These are phyloP conservation scores for Carduelis carduelis DNA, from an alignment of 2,797 vertebrate species.

Conservation along the genomic window DNA sequence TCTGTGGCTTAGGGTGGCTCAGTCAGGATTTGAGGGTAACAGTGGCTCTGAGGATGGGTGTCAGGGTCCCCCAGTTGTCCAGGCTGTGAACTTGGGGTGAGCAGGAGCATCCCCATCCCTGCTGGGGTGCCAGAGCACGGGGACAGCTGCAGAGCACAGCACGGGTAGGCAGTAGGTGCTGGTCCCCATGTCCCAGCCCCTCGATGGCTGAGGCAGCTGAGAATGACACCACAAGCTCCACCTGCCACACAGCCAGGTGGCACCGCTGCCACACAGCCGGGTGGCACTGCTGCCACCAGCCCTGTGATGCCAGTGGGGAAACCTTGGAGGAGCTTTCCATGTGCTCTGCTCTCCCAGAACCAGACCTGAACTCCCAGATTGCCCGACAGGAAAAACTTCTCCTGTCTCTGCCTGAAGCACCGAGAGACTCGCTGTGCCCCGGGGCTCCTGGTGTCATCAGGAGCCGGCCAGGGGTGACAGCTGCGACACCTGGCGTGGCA, in stretches of 20 bases:
- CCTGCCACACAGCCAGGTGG: no score
- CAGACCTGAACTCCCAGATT: not conserved
- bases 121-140: not conserved
- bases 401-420: not conserved
- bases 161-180: rapidly evolving
- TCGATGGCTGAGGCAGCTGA: not conserved
- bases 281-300: not conserved
- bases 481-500: rapidly evolving
- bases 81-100: not conserved
- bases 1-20: not conserved
- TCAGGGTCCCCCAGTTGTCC: not conserved
- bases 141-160: rapidly evolving
- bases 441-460: not conserved
- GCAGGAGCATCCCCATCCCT: not conserved
- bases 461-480: not conserved
- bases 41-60: not conserved
- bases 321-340: not conserved
- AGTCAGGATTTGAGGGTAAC: not conserved
- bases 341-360: not conserved
- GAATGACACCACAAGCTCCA: rapidly evolving
- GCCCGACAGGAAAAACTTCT: not conserved
- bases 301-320: rapidly evolving
- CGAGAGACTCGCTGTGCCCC: not conserved
- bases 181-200: not conserved
- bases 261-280: no score